Conservation (phyloP, 2,113 vertebrate species). For the Oncorhynchus kisutch region DNA sequence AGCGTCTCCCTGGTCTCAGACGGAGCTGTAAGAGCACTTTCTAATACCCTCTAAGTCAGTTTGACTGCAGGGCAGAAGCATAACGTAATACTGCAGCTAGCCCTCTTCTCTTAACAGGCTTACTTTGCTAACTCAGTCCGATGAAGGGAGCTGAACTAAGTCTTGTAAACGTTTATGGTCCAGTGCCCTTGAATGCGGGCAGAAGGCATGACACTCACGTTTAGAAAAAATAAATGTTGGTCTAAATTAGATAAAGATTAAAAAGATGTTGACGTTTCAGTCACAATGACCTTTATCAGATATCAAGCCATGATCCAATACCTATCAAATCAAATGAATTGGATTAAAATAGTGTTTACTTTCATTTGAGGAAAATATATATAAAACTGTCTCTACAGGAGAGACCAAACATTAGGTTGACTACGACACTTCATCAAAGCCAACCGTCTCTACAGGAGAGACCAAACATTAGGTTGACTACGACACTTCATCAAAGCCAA, state of each 20-base stretch:
- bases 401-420: not conserved
- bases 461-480: not conserved
- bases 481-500: not conserved
- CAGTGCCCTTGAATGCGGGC: too few species aligned
- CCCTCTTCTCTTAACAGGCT: conserved; percentile 38
- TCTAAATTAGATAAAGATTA: not conserved
- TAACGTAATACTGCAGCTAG: conserved; percentile 35
- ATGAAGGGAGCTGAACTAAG: conserved; percentile 19
- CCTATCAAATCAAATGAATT: not conserved
- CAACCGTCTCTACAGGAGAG: too few species aligned
- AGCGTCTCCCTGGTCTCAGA: conserved; percentile 20
- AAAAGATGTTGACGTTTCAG: too few species aligned
- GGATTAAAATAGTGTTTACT: not conserved
- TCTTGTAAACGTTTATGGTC: conserved; percentile 1
- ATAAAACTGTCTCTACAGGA: not conserved
- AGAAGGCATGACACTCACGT: not conserved
- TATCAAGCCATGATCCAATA: not conserved
- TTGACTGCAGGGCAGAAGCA: conserved; percentile 6
- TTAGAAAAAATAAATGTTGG: not conserved
- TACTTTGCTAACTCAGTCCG: conserved; percentile 40
- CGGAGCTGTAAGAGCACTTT: conserved; percentile 38
- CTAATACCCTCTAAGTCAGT: conserved; percentile 3
- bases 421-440: too few species aligned
- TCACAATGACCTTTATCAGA: too few species aligned
- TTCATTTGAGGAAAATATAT: not conserved